phyloP scores from a whole-genome alignment of 2,113 vertebrate species.

The Nestor notabilis region DNA sequence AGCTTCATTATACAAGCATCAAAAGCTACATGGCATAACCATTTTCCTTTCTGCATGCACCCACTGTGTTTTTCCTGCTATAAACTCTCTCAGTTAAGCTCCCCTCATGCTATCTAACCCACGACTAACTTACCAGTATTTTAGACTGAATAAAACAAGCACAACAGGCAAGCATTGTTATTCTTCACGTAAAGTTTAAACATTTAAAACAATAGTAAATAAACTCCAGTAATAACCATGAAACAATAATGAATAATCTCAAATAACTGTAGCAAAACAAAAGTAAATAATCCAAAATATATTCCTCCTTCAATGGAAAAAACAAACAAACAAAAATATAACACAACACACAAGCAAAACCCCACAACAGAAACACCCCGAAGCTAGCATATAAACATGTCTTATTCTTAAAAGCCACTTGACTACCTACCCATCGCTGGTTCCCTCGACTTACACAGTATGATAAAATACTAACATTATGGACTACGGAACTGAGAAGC shows the following conservation, averaged over 20 bases:
- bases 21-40: neutral
- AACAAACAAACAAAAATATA: neutral
- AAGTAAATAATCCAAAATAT: neutral
- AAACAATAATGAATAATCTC: neutral
- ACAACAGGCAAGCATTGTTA: neutral
- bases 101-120: neutral
- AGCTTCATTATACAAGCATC: neutral
- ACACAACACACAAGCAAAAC: neutral
- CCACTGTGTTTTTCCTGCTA: neutral
- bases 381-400: neutral
- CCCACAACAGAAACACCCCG: accelerated
- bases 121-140: neutral
- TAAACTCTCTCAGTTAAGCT: neutral
- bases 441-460: neutral
- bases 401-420: neutral
- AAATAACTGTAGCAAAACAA: neutral
- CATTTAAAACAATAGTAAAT: neutral
- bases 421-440: neutral
- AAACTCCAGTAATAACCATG: neutral
- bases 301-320: neutral
- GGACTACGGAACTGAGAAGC: neutral
- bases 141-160: neutral
- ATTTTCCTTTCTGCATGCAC: neutral
- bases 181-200: neutral
- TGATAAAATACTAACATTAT: neutral